Percentiles rank a stretch among this genome's conserved stretches.
Evolutionary conservation across 2,797 vertebrate species (phyloP).

Genomic region (Malurus splendens): DNA sequence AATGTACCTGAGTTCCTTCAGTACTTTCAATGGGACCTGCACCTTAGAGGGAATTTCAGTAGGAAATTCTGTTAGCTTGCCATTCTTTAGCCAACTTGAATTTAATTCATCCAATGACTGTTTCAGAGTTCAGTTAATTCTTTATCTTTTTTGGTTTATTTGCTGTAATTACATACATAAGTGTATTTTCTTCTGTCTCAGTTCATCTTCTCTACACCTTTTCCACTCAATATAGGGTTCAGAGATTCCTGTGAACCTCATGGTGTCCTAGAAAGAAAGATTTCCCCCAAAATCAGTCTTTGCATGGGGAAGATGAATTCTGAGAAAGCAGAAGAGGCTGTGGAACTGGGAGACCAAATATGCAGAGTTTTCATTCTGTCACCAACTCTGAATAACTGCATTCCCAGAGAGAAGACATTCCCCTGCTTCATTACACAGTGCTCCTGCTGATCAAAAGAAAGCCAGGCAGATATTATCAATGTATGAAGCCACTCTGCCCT

Average conservation of each 20-base stretch:
- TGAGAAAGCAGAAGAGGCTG: background rate
- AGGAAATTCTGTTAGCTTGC: background rate
- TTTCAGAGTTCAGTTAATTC: background rate
- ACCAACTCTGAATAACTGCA: conserved; percentile 18
- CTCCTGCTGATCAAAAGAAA: conserved; percentile 31
- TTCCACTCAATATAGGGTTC: background rate
- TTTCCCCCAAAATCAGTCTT: background rate
- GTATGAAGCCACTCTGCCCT: background rate
- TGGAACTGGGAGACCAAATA: background rate
- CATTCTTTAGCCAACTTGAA: background rate
- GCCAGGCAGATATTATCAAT: background rate
- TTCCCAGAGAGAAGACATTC: conserved; percentile 24
- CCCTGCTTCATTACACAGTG: background rate
- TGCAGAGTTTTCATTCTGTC: background rate
- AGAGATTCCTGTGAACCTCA: background rate
- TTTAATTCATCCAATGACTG: background rate
- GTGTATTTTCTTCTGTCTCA: background rate
- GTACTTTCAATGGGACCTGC: background rate
- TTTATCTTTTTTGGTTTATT: background rate
- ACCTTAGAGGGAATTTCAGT: background rate
- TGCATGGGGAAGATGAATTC: background rate
- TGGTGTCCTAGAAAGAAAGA: background rate
- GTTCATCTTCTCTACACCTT: background rate
- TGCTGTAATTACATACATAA: background rate
- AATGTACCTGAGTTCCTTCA: background rate